These are phyloP conservation scores for Eubasilissa splendida DNA, from an alignment of 2,888 invertebrate species.

Conservation along the genomic window DNA sequence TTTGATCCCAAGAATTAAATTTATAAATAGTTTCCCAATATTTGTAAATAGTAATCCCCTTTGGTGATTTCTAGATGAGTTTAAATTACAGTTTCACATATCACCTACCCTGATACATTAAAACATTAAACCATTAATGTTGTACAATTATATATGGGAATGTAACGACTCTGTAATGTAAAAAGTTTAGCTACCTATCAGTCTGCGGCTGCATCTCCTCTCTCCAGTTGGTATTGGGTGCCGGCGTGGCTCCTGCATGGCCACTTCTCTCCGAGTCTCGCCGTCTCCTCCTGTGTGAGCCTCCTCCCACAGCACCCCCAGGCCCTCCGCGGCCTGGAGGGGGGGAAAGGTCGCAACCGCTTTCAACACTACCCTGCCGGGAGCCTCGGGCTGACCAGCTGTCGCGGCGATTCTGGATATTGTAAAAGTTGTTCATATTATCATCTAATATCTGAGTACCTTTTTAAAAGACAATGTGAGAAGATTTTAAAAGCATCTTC, in stretches of 20 bases:
- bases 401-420: slow-evolving; percentile 66
- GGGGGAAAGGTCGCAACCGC: slow-evolving; percentile 48
- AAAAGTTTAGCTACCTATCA: slow-evolving; percentile 41
- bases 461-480: no score
- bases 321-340: slow-evolving; percentile 36
- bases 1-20: no score
- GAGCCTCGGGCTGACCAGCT: slow-evolving; percentile 57
- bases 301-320: slow-evolving; percentile 49
- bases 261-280: slow-evolving; percentile 38
- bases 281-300: slow-evolving; percentile 42
- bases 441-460: no score
- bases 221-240: slow-evolving; percentile 67
- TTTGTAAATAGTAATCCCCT: no score
- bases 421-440: not conserved
- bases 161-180: no score
- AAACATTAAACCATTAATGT: no score
- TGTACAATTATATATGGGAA: no score
- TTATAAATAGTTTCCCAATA: no score
- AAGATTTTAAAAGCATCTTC: not conserved
- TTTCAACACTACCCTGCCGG: slow-evolving; percentile 57
- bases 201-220: slow-evolving; percentile 64
- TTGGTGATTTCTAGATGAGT: no score
- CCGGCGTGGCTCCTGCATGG: slow-evolving; percentile 58
- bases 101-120: no score
- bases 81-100: no score